Evolutionary conservation across 2,888 invertebrate genomes (phyloP).

Genomic region (Branchellion lobata): DNA sequence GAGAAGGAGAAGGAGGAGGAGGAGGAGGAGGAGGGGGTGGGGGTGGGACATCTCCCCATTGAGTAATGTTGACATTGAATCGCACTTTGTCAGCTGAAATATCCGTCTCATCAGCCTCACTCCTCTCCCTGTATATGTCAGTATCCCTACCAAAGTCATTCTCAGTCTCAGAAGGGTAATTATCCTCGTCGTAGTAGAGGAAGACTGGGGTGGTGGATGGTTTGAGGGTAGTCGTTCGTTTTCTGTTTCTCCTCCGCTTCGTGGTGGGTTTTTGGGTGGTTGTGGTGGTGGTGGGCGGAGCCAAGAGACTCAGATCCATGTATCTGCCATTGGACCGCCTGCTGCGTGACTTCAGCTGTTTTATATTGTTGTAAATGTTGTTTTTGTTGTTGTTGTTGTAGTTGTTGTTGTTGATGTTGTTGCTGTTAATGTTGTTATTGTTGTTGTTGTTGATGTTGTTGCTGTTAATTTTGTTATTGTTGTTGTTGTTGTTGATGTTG

Average conservation of each 20-base stretch:
- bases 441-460: constrained; percentile 15
- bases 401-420: background rate
- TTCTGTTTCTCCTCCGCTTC: background rate
- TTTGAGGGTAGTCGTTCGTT: background rate
- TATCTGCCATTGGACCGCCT: background rate
- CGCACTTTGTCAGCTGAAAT: background rate
- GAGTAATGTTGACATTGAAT: constrained; percentile 14
- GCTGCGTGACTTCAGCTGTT: background rate
- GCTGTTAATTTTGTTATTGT: too few species aligned
- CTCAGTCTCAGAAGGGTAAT: background rate
- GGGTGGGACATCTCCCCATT: background rate
- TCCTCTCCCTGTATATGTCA: background rate
- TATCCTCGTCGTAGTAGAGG: background rate
- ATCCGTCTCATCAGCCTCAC: background rate
- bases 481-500: too few species aligned
- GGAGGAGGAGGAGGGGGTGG: background rate
- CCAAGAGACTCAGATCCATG: constrained; percentile 5
- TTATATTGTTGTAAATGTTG: background rate
- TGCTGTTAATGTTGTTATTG: constrained; percentile 5
- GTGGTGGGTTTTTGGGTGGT: background rate
- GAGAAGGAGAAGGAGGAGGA: background rate
- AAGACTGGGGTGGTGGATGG: background rate
- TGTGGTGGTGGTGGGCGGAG: background rate
- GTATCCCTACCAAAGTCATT: too few species aligned
- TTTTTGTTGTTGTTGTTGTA: constrained; percentile 18